phyloP scores from a whole-genome alignment of 2,113 vertebrate species.

The Pollimyrus isidori region DNA sequence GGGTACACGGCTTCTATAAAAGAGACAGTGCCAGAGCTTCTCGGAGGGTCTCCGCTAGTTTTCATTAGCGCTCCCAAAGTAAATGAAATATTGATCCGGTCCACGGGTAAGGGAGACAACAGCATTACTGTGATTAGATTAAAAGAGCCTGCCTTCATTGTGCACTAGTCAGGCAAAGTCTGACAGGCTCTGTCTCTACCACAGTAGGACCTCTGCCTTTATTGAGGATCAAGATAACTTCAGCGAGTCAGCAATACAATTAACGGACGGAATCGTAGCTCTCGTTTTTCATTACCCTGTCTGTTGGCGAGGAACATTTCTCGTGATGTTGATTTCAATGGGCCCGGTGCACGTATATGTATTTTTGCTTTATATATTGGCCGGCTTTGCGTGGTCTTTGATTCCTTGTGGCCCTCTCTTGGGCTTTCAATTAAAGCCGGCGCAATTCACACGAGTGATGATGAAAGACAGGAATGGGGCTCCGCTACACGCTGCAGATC shows the following conservation, averaged over 20 bases:
- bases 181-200: neutral
- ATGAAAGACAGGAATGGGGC: neutral
- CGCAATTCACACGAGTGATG: neutral
- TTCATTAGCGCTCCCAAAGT: constrained; percentile 11
- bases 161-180: neutral
- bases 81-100: neutral
- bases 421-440: neutral
- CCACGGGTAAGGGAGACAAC: neutral
- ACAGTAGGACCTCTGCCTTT: neutral
- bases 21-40: neutral
- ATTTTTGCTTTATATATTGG: neutral
- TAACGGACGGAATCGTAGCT: neutral
- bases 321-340: neutral
- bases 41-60: neutral
- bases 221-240: neutral
- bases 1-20: neutral
- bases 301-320: neutral
- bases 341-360: neutral
- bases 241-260: neutral
- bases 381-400: neutral
- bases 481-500: neutral
- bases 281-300: neutral
- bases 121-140: constrained; percentile 9
- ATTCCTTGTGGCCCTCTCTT: neutral
- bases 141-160: neutral